A percentile compares a stretch with the other conserved stretches of the same genome.
Evolutionary conservation across 2,888 invertebrate genomes (phyloP).

Genomic region (Brassicogethes aeneus): DNA sequence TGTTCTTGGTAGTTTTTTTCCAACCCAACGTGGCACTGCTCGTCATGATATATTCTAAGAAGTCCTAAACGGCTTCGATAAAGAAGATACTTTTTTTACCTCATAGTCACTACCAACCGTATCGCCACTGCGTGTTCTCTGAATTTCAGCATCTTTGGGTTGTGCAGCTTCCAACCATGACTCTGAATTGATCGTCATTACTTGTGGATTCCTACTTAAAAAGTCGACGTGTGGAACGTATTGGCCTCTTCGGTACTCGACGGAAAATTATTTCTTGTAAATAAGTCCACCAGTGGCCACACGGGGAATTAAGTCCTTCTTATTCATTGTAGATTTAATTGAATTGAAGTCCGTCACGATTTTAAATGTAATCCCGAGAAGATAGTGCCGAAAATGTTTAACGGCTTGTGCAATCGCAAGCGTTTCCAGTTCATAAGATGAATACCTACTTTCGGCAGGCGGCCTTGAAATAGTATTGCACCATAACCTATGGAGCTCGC

Average conservation of each 20-base stretch:
- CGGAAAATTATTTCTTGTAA: slow-evolving; percentile 3
- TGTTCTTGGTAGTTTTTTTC: background rate
- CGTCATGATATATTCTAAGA: slow-evolving; percentile 13
- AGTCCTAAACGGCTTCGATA: slow-evolving; percentile 11
- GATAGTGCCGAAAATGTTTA: background rate
- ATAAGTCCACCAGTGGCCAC: slow-evolving; percentile 7
- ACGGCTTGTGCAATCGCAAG: slow-evolving; percentile 9
- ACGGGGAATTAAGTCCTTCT: slow-evolving; percentile 1
- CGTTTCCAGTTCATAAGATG: slow-evolving; percentile 5
- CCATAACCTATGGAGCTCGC: slow-evolving; percentile 12
- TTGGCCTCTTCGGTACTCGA: background rate
- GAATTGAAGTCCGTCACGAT: slow-evolving; percentile 28
- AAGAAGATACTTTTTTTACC: background rate
- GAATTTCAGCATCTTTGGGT: background rate
- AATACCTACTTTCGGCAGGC: slow-evolving; percentile 11
- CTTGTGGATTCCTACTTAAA: background rate
- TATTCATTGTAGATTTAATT: slow-evolving; percentile 3
- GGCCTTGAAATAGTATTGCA: slow-evolving; percentile 14
- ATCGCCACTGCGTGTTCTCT: background rate
- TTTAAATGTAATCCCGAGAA: background rate
- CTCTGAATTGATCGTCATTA: background rate
- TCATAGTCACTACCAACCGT: background rate
- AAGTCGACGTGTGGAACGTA: background rate
- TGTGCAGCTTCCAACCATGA: background rate
- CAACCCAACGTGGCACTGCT: slow-evolving; percentile 14